Evolutionary conservation across 2,888 invertebrate species (phyloP), one percentile per base, ranked within the genome.

Genomic region (Synanthedon formicaeformis): DNA sequence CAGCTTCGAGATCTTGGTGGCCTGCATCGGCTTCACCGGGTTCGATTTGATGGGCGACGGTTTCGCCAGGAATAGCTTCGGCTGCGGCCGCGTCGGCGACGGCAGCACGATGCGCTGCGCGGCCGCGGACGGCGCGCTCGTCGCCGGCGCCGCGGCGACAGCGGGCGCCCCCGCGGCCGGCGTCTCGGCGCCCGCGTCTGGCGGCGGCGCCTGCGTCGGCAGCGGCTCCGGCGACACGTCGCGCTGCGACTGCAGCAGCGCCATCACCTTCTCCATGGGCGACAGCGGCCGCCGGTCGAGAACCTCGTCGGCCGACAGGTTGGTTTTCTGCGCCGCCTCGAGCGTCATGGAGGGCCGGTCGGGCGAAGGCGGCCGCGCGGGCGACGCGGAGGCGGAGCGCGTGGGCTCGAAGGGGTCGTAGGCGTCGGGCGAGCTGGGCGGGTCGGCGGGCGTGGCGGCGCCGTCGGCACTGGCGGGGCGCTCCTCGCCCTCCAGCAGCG

Each of bases 341-440:
- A 81, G 78, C 65, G 80, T 87, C 74, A 75, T 84, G 64, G 73
- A 62, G 56, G 69, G 60, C 51, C 72, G 69, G 54, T 69, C 64
- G 34, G 71, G 66, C 40, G 66, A 58, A 48, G 63, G 58, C 60
- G 56, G 52, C 18, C 58, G 53, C 50, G 60, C 51, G 48, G 52
- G 62, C 53, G 65, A 60, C 0, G 90, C 91, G 12, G 92, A 92
- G 16, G 92, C 83, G 0, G 95, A 95, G 74, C 94, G 94, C 8
- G 96, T 96, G 0, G 96, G 96, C 78, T 96, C 96, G 78, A 95
- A 96, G 1, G 96, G 96, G 90, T 96, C 96, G 78, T 96, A 96
- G 3, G 92, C 95, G 76, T 95, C 94, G 0, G 94, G 94, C 12
- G 94, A 92, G 92, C 92, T 65, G 13, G 76, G 75, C 52, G 77